A percentile compares a stretch with the other conserved stretches of the same genome.
Evolutionary conservation across 2,113 vertebrate genomes (phyloP).

Genomic region (Tragelaphus imberbis): DNA sequence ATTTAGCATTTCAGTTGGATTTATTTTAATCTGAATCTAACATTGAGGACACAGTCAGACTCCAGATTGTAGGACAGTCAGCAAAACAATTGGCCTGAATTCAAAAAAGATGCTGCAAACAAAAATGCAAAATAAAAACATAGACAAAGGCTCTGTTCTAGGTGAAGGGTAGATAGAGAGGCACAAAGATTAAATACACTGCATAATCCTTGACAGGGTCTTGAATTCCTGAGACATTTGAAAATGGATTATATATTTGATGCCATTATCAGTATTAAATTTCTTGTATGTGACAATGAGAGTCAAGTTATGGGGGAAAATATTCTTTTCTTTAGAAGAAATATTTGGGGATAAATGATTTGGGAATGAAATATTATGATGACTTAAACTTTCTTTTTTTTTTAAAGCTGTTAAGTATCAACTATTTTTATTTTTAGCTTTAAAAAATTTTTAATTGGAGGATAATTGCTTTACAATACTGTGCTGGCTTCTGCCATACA

Average conservation of each 20-base stretch:
- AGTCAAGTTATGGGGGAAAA: not conserved
- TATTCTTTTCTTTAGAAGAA: not conserved
- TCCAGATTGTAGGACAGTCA: not conserved
- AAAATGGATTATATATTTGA: not conserved
- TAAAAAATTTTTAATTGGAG: not conserved
- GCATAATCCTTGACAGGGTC: no score
- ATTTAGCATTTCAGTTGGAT: not conserved
- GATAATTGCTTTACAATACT: not conserved
- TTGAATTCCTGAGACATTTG: not conserved
- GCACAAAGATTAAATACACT: rapidly evolving
- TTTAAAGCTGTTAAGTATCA: not conserved
- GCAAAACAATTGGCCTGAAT: not conserved
- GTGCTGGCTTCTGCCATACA: not conserved
- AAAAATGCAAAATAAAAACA: not conserved
- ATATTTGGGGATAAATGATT: not conserved
- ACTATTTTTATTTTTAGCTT: not conserved
- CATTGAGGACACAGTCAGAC: not conserved
- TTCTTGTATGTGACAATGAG: not conserved
- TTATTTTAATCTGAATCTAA: not conserved
- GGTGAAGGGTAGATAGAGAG: not conserved
- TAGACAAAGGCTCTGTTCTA: not conserved
- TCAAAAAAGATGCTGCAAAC: not conserved
- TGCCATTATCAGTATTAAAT: not conserved
- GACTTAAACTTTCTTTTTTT: not conserved
- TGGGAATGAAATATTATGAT: not conserved